Base-by-base conservation (phyloP, 2,888 invertebrate genomes). In the Scaptomyza cyrtandrae region DNA sequence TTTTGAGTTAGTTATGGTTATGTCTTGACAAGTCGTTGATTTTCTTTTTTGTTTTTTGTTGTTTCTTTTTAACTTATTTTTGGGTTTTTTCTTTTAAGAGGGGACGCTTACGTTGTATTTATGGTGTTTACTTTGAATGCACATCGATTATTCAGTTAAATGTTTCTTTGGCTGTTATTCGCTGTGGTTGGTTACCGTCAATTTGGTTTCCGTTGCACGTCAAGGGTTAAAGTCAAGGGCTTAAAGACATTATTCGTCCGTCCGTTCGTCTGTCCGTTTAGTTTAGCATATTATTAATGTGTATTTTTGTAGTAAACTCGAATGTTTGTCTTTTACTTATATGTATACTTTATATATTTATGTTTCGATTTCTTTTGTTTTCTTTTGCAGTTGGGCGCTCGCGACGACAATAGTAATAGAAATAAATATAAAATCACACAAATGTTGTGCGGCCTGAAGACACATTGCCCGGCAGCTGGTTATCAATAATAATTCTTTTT, bases 391-490 rank as follows among this genome's bases (percentile, higher is more conserved):
- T 83, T 75, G 75, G 73, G 29, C 11, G 41, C 71, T n/a, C 6
- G 24, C 76, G 71, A 69, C 71, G 62, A 71, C 44, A 61, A 41
- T 41, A 68, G 31, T 54, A 64, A 55, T 48, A 66, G 5, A 48
- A 62, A 49, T 4, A 31, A 41, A n/a, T n/a, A n/a, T n/a, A 48
- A 62, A 49, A 11, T 78, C 80, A 80, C 72, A 78, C 86, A 88
- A 90, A 89, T 90, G 90, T 74, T 90, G 89, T 72, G 78, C 80
- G 85, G 70, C 77, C 72, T 71, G 80, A 82, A 78, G 80, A 80
- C 75, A 78, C 71, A 69, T 81, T 79, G 73, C 77, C 79, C 74
- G 58, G 71, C 72, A 75, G 85, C 74, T 73, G 74, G 67, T 76
- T 86, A 80, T 85, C 80, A 81, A 75, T 68, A 86, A 63, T 64